Evolutionary conservation across 64 coral and sea anemone genomes (phyloP), one percentile per base, ranked within the genome.

Genomic region (Acropora tenuis): DNA sequence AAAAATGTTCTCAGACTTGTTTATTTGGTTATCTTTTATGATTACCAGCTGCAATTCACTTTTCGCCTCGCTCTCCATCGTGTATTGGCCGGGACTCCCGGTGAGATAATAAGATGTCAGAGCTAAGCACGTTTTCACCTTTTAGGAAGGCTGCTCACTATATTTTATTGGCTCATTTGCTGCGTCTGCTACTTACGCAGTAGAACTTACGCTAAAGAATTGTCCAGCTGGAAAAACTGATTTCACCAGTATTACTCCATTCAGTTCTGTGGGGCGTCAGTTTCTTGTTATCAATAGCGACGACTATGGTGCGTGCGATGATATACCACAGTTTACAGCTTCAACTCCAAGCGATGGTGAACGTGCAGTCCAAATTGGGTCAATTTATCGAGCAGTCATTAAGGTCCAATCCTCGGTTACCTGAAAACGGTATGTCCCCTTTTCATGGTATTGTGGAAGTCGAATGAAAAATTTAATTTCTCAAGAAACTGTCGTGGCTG

Each of bases 61-160:
- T 90, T 90, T 47, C 89, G 89, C 43, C n/a, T 90, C 6, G 89
- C 59, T 30, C 82, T 80, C 10, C 55, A 78, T n/a, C n/a, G n/a
- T n/a, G n/a, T n/a, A n/a, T n/a, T n/a, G n/a, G n/a, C n/a, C n/a
- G n/a, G n/a, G n/a, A n/a, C n/a, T n/a, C n/a, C n/a, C n/a, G n/a
- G n/a, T n/a, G n/a, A n/a, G n/a, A n/a, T n/a, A n/a, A n/a, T n/a
- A n/a, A n/a, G n/a, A n/a, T n/a, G n/a, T n/a, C n/a, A n/a, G n/a
- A n/a, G n/a, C n/a, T n/a, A n/a, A n/a, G n/a, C n/a, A n/a, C n/a
- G n/a, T n/a, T n/a, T 75, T 83, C 12, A 9, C 45, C 6, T 45
- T 83, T 65, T 43, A 84, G 80, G 16, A 7, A n/a, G 6, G 5
- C 2, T 84, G 80, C n/a, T 0, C 16, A 11, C 16, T 84, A 55